Percentiles rank a stretch among this genome's conserved stretches.
Conservation (phyloP, 2,113 vertebrate species). For the Anser cygnoides region DNA sequence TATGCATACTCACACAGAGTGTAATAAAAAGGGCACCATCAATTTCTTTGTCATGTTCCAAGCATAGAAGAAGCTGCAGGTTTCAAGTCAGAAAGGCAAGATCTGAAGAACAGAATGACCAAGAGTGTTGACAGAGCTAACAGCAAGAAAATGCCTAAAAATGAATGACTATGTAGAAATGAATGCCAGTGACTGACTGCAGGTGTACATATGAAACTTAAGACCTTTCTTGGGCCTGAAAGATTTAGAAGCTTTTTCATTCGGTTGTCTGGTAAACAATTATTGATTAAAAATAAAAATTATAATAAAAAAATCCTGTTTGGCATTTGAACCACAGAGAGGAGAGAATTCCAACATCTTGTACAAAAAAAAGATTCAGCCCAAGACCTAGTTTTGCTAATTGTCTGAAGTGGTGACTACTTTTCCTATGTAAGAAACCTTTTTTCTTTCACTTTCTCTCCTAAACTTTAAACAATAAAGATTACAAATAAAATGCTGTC, state of each 20-base stretch:
- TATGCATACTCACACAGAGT: neutral
- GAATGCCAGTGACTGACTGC: accelerated
- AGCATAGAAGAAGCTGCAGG: neutral
- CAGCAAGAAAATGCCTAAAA: accelerated
- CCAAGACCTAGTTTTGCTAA: neutral
- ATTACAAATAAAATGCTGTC: neutral
- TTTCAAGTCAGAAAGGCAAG: neutral
- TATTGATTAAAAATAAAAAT: neutral
- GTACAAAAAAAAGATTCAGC: neutral
- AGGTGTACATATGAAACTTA: neutral
- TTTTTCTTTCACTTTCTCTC: neutral
- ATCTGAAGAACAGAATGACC: neutral
- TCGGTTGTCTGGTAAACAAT: neutral
- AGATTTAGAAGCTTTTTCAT: neutral
- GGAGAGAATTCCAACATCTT: neutral
- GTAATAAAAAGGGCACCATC: neutral
- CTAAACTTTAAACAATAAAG: neutral
- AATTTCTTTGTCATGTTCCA: neutral
- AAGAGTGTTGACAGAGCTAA: neutral
- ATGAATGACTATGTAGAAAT: neutral
- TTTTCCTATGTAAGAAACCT: neutral
- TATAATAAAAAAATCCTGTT: neutral
- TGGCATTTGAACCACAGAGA: neutral
- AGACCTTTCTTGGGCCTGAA: neutral
- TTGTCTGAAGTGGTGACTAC: neutral